Percentiles rank a stretch among this genome's conserved stretches.
These are phyloP conservation scores for Patella pellucida DNA, from an alignment of 2,888 invertebrate species.

Conservation along the genomic window DNA sequence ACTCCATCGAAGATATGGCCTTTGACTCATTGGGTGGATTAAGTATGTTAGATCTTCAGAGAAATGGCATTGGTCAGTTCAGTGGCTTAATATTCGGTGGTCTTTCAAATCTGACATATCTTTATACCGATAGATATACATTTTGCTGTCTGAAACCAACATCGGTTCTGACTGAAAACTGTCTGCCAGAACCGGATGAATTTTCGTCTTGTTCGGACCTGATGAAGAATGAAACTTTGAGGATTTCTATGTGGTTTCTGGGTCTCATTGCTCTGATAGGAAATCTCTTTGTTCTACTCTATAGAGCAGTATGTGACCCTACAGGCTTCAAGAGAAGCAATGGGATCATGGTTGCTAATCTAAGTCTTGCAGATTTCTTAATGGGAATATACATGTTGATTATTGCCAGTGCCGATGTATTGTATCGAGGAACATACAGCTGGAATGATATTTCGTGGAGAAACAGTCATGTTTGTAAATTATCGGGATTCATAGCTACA, in stretches of 20 bases:
- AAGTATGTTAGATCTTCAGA: slow-evolving; percentile 9
- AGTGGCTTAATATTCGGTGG: slow-evolving; percentile 17
- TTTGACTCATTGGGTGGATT: not conserved
- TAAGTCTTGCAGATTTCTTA: slow-evolving; percentile 31
- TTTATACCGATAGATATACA: slow-evolving; percentile 22
- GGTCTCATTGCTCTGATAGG: slow-evolving; percentile 42
- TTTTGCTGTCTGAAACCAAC: slow-evolving; percentile 13
- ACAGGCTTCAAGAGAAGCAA: slow-evolving; percentile 25
- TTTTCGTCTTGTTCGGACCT: slow-evolving; percentile 50
- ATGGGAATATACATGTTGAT: slow-evolving; percentile 50
- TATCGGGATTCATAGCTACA: slow-evolving; percentile 47
- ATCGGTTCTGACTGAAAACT: slow-evolving; percentile 16
- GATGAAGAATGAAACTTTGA: slow-evolving; percentile 38
- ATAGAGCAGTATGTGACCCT: slow-evolving; percentile 45
- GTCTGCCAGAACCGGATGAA: slow-evolving; percentile 37
- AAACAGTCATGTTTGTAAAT: slow-evolving; percentile 40
- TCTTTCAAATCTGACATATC: not conserved
- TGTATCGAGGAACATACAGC: slow-evolving; percentile 46
- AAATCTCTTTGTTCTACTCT: slow-evolving; percentile 39
- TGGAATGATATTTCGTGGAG: slow-evolving; percentile 47
- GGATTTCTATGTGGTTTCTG: slow-evolving; percentile 42
- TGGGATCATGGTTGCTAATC: slow-evolving; percentile 26
- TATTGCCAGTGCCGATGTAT: slow-evolving; percentile 43
- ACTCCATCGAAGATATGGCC: not conserved
- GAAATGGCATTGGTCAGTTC: slow-evolving; percentile 11